phyloP scores from a whole-genome alignment of 1,140 invertebrate genomes.

The Tachypleus tridentatus region DNA sequence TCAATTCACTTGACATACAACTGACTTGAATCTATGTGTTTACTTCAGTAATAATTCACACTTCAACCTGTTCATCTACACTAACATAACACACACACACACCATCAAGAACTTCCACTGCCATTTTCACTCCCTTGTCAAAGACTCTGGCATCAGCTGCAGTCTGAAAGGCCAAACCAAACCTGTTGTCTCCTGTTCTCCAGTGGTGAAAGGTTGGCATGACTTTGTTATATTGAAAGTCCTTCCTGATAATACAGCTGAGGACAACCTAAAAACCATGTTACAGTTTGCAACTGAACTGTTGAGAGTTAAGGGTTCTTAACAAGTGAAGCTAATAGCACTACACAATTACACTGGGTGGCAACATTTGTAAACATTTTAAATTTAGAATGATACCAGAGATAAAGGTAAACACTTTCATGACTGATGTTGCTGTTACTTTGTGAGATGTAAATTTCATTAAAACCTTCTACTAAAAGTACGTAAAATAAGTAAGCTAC shows the following conservation, averaged over 20 bases:
- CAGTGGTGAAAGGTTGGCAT: slow-evolving; percentile 98
- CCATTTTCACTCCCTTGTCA: slow-evolving; percentile 77
- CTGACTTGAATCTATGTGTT: slow-evolving; percentile 39
- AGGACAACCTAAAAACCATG: slow-evolving; percentile 59
- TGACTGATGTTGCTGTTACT: too few relatives aligned
- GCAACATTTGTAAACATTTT: too few relatives aligned
- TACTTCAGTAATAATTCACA: too few relatives aligned
- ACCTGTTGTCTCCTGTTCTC: slow-evolving; percentile 87
- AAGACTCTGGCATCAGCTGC: slow-evolving; percentile 86
- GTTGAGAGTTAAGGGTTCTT: too few relatives aligned
- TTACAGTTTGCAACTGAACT: not conserved
- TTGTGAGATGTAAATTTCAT: too few relatives aligned
- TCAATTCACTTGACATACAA: too few relatives aligned
- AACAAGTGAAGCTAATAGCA: too few relatives aligned
- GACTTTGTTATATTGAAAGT: slow-evolving; percentile 94
- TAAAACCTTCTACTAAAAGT: too few relatives aligned
- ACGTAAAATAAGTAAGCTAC: slow-evolving; percentile 22
- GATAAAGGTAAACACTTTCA: too few relatives aligned
- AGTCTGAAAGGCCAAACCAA: slow-evolving; percentile 88
- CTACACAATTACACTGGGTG: too few relatives aligned
- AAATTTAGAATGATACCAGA: too few relatives aligned
- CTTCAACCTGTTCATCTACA: too few relatives aligned
- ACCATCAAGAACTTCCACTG: slow-evolving; percentile 63
- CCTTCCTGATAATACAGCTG: slow-evolving; percentile 87
- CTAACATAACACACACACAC: not conserved